These are phyloP conservation scores for Hydrophis major DNA, from an alignment of 2,797 vertebrate genomes.

Conservation along the genomic window DNA sequence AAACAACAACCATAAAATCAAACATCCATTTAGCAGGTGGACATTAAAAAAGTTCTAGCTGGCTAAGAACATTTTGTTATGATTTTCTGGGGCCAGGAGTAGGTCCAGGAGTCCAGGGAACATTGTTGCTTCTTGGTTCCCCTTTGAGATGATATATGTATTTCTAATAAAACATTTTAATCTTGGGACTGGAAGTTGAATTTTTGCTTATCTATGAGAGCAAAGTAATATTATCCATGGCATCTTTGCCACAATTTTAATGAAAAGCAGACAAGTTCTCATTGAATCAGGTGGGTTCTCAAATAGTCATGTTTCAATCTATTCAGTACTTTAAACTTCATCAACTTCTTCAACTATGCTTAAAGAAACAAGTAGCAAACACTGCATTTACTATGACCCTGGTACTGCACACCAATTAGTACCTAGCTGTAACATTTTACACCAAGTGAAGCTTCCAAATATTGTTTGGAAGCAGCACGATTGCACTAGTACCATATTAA, in stretches of 20 bases:
- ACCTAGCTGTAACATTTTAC: neutral
- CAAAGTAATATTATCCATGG: neutral
- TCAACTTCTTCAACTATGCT: neutral
- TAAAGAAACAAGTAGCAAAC: neutral
- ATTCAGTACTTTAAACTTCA: neutral
- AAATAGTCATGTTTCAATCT: neutral
- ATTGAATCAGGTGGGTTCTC: neutral
- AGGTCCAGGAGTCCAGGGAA: conserved; percentile 12
- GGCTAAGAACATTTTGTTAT: neutral
- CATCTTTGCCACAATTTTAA: neutral
- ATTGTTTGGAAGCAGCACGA: neutral
- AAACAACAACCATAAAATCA: neutral
- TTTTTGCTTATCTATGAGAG: neutral
- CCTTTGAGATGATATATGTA: neutral
- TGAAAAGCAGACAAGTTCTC: neutral
- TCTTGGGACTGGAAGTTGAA: neutral
- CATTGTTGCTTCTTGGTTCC: neutral
- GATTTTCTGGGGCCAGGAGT: conserved; percentile 4
- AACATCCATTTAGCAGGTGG: neutral
- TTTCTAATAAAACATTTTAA: neutral
- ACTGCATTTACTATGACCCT: neutral
- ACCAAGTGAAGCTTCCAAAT: neutral
- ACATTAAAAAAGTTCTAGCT: neutral
- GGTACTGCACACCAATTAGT: neutral
- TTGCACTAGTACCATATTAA: neutral